Evolutionary conservation across 2,797 vertebrate species (phyloP).

Genomic region (Lithobates pipiens): DNA sequence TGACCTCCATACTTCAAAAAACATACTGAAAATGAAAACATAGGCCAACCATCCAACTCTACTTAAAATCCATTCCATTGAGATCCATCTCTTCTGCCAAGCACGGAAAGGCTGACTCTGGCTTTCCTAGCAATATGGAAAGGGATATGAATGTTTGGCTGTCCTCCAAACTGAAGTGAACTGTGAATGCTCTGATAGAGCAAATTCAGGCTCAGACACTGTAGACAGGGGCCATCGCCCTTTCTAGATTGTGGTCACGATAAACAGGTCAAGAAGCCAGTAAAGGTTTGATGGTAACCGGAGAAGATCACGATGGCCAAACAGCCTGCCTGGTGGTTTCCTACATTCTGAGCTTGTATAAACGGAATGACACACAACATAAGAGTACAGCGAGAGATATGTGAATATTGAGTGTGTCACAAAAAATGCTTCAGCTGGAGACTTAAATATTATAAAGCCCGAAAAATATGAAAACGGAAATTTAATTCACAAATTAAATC

Average conservation of each 20-base stretch:
- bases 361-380: constrained; percentile 9
- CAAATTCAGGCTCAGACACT: constrained; percentile 54
- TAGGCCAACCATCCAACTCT: constrained; percentile 63
- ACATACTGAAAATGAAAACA: constrained; percentile 45
- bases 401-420: neutral
- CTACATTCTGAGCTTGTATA: neutral
- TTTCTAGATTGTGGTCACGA: constrained; percentile 12
- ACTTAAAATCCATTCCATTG: constrained; percentile 65
- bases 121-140: constrained; percentile 64
- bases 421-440: neutral
- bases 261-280: constrained; percentile 12
- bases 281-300: constrained; percentile 22
- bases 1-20: no score
- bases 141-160: constrained; percentile 64
- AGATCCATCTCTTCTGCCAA: constrained; percentile 67
- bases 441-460: constrained; percentile 1
- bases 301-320: constrained; percentile 1
- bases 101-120: constrained; percentile 63
- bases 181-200: constrained; percentile 61
- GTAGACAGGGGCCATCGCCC: constrained; percentile 46
- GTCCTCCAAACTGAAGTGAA: constrained; percentile 65
- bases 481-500: neutral
- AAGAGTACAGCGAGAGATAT: neutral
- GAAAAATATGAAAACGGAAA: neutral
- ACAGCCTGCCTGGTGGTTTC: neutral